A percentile compares a stretch with the other conserved stretches of the same genome.
Conservation (phyloP, 2,888 invertebrate genomes). For the Congeria kusceri region DNA sequence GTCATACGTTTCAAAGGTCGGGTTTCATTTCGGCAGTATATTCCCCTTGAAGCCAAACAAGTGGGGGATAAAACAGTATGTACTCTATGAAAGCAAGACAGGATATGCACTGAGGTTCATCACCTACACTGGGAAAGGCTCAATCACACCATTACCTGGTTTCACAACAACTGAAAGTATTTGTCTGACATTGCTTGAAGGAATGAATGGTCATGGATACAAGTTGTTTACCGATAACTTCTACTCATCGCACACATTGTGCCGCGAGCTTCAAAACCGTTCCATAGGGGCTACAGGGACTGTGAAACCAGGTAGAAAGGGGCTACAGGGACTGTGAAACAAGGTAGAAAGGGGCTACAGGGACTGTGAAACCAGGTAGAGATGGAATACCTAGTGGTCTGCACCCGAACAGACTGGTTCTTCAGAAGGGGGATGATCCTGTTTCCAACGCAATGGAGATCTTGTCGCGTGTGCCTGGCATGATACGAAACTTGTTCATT, state of each 20-base stretch:
- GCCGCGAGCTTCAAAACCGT: constrained; percentile 18
- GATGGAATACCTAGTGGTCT: constrained; percentile 45
- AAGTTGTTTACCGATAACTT: constrained; percentile 41
- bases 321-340: too few relatives aligned
- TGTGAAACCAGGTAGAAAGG: too few relatives aligned
- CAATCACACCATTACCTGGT: background rate
- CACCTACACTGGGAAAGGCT: constrained; percentile 25
- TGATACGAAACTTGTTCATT: constrained; percentile 58
- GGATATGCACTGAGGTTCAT: constrained; percentile 41
- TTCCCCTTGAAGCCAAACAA: too few relatives aligned
- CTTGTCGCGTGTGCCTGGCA: constrained; percentile 60
- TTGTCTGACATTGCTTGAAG: constrained; percentile 23
- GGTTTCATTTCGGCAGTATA: too few relatives aligned
- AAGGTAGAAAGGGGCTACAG: background rate
- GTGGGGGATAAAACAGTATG: too few relatives aligned
- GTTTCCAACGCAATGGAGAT: constrained; percentile 44
- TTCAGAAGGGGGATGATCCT: constrained; percentile 59
- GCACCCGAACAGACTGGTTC: constrained; percentile 23
- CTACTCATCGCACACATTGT: constrained; percentile 43
- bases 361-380: constrained; percentile 27
- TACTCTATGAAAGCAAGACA: constrained; percentile 52
- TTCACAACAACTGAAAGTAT: constrained; percentile 41
- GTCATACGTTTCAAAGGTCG: too few relatives aligned
- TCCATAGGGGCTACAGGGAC: too few relatives aligned
- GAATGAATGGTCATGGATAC: constrained; percentile 48